Base-by-base conservation (phyloP, 2,113 vertebrate species). In the Sinocyclocheilus anophthalmus region DNA sequence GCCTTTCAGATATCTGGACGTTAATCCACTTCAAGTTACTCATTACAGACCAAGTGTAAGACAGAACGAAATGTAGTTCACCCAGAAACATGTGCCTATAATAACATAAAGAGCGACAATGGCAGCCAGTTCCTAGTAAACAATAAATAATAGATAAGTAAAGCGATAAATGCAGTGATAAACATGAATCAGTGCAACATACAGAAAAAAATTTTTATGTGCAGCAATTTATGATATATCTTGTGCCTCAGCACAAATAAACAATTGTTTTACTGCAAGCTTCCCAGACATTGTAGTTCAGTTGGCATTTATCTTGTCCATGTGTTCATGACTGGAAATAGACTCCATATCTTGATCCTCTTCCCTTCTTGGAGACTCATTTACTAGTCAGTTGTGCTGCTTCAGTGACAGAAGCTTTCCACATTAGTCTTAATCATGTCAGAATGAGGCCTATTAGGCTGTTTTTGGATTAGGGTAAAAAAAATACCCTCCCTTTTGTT, bases 361-460 rank as follows among this genome's bases (percentile, higher is more conserved):
- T 61, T 67, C n/a, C 7, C 8, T 8, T 65, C 39, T 50, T 50
- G 14, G n/a, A 42, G 42, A 73, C 78, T 63, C 26, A 12, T 67
- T 39, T 26, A 73, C 26, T 37, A 18, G 18, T 45, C 33, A 65
- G 78, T 48, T 82, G 53, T 83, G 16, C 75, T 70, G 5, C 11
- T 63, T 61, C 26, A 65, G 18, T 22, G 77, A 55, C 61, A 67
- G 87, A 88, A 78, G 73, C 87, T 50, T 16, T 67, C 72, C 53
- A 18, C 67, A 86, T 88, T 69, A 79, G 42, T 86, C 84, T 81
- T 84, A 76, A 84, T 81, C 14, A 72, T 69, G 84, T 76, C 87
- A 82, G 5, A 26, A 16, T 42, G 87, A 22, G 72, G 72, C 59
- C 45, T 48, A 20, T 53, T 69, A 14, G 63, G 20, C 18, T 73